phyloP scores from a whole-genome alignment of 92 coral and sea anemone species.

The Epizoanthus rinbou region DNA sequence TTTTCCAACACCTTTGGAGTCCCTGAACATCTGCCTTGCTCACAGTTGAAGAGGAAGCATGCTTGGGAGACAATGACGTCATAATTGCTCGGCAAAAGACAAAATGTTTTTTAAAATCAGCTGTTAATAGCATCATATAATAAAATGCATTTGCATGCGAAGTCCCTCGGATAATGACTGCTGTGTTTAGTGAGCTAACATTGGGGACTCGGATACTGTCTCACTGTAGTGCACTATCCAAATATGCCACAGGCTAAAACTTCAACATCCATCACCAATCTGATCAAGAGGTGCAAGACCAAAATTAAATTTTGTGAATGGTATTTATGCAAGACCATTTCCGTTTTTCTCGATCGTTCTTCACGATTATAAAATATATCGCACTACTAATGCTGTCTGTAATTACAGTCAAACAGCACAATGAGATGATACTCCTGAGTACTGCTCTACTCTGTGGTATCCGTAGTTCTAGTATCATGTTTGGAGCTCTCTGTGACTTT shows the following conservation, averaged over 20 bases:
- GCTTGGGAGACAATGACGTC: neutral
- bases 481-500: neutral
- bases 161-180: neutral
- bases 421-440: neutral
- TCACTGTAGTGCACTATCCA: neutral
- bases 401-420: conserved; percentile 1
- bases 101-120: neutral
- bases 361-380: conserved; percentile 3
- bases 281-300: conserved; percentile 14
- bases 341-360: neutral
- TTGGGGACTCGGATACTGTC: neutral
- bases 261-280: neutral
- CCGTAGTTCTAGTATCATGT: conserved; percentile 11
- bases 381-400: neutral
- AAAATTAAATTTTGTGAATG: conserved; percentile 3
- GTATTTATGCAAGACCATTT: neutral
- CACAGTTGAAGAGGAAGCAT: neutral
- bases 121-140: neutral
- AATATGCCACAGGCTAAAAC: neutral
- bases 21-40: no score
- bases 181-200: neutral
- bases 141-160: no score
- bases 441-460: neutral
- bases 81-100: neutral
- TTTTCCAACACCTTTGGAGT: neutral